Evolutionary conservation across 2,797 vertebrate species (phyloP).

Genomic region (Coccyzus lansbergi): DNA sequence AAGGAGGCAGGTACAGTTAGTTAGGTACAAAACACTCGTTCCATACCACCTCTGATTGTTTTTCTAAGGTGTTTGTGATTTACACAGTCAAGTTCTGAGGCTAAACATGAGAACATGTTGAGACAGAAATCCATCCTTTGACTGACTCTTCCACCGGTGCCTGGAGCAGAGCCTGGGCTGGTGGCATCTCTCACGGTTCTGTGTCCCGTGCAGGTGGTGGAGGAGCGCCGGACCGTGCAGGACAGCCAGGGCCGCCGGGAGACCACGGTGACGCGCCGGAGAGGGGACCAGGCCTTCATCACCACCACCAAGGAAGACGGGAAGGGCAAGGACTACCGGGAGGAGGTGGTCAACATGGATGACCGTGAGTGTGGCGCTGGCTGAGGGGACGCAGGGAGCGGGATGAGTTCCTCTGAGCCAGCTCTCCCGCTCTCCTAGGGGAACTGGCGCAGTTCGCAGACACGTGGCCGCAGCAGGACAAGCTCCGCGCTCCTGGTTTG

Average conservation of each 20-base stretch:
- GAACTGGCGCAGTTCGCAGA: background rate
- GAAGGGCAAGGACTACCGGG: background rate
- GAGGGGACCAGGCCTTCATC: slow-evolving; percentile 45
- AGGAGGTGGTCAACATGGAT: slow-evolving; percentile 26
- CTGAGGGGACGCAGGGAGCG: accelerated
- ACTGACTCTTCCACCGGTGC: too few relatives aligned
- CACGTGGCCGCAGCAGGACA: background rate
- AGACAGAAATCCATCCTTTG: too few relatives aligned
- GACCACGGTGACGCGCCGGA: slow-evolving; percentile 79
- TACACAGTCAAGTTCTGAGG: too few relatives aligned
- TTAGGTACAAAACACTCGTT: too few relatives aligned
- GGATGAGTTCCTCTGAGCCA: accelerated
- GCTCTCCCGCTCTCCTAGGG: slow-evolving; percentile 58
- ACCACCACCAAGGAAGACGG: background rate
- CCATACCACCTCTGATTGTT: too few relatives aligned
- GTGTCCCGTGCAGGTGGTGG: slow-evolving; percentile 76
- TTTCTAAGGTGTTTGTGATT: too few relatives aligned
- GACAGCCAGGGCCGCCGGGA: slow-evolving; percentile 85
- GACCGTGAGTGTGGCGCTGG: slow-evolving; percentile 47
- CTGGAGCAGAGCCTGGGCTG: background rate
- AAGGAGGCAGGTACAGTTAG: too few relatives aligned
- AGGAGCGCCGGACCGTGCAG: slow-evolving; percentile 87
- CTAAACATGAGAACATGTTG: too few relatives aligned
- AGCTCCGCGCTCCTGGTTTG: slow-evolving; percentile 43
- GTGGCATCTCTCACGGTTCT: accelerated